phyloP scores from a whole-genome alignment of 2,113 vertebrate species.

The Chrysemys picta region DNA sequence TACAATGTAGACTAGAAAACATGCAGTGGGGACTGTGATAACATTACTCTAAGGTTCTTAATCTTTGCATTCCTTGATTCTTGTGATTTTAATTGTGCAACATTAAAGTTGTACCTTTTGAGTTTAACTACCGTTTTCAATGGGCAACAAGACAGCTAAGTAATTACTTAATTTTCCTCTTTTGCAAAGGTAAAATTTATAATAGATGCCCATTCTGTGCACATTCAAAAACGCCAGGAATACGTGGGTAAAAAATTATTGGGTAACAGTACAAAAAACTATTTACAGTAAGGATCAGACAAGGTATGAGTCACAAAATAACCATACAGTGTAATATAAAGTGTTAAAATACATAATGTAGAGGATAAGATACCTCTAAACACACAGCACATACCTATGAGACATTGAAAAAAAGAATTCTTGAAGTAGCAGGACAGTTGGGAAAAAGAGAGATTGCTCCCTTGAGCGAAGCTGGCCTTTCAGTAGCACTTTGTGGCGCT shows the following conservation, averaged over 20 bases:
- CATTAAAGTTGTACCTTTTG: neutral
- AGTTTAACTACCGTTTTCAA: slow-evolving; percentile 14
- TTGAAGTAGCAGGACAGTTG: neutral
- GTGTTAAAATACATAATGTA: neutral
- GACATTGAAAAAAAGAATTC: neutral
- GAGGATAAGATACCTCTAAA: neutral
- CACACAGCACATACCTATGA: neutral
- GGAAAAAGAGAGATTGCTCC: neutral
- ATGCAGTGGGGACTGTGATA: neutral
- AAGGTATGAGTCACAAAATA: neutral
- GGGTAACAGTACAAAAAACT: neutral
- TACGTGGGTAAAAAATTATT: neutral
- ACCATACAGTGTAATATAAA: neutral
- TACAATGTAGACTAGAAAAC: neutral
- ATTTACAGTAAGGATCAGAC: neutral
- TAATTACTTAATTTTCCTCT: neutral
- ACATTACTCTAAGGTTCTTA: neutral
- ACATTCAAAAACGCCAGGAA: neutral
- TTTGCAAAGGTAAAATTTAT: neutral
- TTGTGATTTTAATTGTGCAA: neutral
- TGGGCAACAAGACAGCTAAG: neutral
- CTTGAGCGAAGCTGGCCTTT: slow-evolving; percentile 18
- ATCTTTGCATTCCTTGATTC: neutral
- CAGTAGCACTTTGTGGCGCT: slow-evolving; percentile 31
- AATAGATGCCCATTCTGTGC: neutral